Conservation (phyloP, 2,888 invertebrate genomes). For the Coelinius sp. region DNA sequence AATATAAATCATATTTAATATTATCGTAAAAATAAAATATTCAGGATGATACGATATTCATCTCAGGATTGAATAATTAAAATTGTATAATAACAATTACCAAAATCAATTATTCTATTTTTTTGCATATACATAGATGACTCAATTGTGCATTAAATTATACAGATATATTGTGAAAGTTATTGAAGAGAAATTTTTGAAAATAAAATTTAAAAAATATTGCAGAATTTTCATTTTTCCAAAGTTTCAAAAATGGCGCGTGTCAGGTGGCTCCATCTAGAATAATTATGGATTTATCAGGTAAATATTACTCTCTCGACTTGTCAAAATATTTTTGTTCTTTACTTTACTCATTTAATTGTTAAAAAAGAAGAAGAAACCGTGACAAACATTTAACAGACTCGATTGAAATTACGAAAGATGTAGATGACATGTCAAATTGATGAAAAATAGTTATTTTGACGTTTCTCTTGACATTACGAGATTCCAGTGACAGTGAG, state of each 20-base stretch:
- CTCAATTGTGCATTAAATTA: neutral
- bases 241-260: too few relatives aligned
- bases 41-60: neutral
- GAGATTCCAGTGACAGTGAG: neutral
- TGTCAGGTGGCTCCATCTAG: too few relatives aligned
- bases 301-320: too few relatives aligned
- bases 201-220: too few relatives aligned
- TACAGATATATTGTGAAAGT: neutral
- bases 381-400: too few relatives aligned
- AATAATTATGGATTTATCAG: too few relatives aligned
- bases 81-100: neutral
- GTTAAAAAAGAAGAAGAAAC: too few relatives aligned
- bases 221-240: too few relatives aligned
- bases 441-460: neutral
- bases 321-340: too few relatives aligned
- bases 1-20: too few relatives aligned
- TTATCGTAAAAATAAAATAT: neutral
- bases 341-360: too few relatives aligned
- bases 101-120: neutral
- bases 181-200: neutral
- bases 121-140: neutral
- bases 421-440: neutral
- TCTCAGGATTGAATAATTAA: neutral
- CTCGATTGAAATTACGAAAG: neutral
- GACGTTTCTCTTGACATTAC: neutral